Percentiles rank a stretch among this genome's conserved stretches.
phyloP scores from a whole-genome alignment of 2,888 invertebrate species.

The Elegia similella region DNA sequence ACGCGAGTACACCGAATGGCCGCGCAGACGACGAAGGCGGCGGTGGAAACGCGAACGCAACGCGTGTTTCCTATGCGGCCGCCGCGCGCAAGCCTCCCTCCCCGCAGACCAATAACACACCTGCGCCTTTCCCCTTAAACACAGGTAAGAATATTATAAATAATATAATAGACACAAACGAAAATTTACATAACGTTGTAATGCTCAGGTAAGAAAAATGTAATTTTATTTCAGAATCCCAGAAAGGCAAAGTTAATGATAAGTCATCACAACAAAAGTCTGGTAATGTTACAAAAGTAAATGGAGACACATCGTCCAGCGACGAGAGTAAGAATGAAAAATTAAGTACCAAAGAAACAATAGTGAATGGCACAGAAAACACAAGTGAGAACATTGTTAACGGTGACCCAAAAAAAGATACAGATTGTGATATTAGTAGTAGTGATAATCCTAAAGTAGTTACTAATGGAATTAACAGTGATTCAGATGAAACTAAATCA shows the following conservation, averaged over 20 bases:
- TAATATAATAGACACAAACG: neutral
- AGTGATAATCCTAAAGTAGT: constrained; percentile 75
- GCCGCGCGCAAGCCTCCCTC: constrained; percentile 70
- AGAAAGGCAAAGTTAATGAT: constrained; percentile 57
- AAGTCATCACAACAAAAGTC: constrained; percentile 55
- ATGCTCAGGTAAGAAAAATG: neutral
- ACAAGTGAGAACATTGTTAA: constrained; percentile 57
- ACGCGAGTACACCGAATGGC: constrained; percentile 67
- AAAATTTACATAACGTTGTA: neutral
- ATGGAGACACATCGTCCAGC: constrained; percentile 58
- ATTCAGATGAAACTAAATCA: constrained; percentile 66
- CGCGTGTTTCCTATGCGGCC: constrained; percentile 71
- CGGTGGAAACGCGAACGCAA: constrained; percentile 48
- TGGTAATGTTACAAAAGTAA: constrained; percentile 49
- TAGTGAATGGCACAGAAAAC: constrained; percentile 66
- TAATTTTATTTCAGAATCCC: constrained; percentile 51
- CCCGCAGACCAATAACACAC: constrained; percentile 57
- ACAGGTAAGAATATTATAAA: constrained; percentile 49
- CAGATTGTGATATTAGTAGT: constrained; percentile 80
- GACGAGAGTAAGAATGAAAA: constrained; percentile 56
- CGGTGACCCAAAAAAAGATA: constrained; percentile 67
- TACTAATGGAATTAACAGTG: constrained; percentile 72
- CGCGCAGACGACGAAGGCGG: constrained; percentile 72
- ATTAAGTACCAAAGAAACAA: constrained; percentile 73
- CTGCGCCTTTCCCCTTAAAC: constrained; percentile 58